Conservation (phyloP, 2,888 invertebrate genomes). For the Hirudinaria manillensis region DNA sequence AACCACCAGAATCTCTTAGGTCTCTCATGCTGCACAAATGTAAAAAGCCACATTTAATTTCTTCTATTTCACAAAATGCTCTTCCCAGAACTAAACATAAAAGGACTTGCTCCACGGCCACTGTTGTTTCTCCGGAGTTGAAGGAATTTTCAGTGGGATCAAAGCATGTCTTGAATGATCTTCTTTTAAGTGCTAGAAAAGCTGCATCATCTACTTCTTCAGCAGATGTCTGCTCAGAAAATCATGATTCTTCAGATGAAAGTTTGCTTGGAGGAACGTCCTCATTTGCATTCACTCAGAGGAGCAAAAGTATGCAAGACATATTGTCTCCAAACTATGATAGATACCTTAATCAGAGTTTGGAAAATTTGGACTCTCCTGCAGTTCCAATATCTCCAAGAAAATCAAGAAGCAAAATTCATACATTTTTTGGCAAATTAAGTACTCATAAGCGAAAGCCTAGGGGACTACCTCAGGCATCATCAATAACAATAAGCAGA, state of each 20-base stretch:
- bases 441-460: not conserved
- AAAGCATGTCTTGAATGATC: not conserved
- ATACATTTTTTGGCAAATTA: constrained; percentile 7
- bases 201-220: constrained; percentile 15
- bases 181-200: not conserved
- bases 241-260: constrained; percentile 15
- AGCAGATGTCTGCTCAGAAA: constrained; percentile 9
- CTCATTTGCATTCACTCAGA: constrained; percentile 22
- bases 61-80: constrained; percentile 29
- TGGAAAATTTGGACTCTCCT: constrained; percentile 11
- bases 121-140: not conserved
- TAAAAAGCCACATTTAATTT: constrained; percentile 36
- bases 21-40: constrained; percentile 32
- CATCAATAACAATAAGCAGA: no score
- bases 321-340: constrained; percentile 19
- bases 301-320: constrained; percentile 34
- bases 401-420: constrained; percentile 6
- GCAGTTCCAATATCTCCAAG: constrained; percentile 8
- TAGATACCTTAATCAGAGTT: constrained; percentile 22
- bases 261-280: not conserved
- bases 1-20: constrained; percentile 34
- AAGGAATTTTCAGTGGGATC: not conserved
- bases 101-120: not conserved
- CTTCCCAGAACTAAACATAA: constrained; percentile 2
- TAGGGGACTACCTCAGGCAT: constrained; percentile 6